A percentile compares a stretch with the other conserved stretches of the same genome.
phyloP scores from a whole-genome alignment of 2,797 vertebrate species.

The Notoglanidium macrostoma region DNA sequence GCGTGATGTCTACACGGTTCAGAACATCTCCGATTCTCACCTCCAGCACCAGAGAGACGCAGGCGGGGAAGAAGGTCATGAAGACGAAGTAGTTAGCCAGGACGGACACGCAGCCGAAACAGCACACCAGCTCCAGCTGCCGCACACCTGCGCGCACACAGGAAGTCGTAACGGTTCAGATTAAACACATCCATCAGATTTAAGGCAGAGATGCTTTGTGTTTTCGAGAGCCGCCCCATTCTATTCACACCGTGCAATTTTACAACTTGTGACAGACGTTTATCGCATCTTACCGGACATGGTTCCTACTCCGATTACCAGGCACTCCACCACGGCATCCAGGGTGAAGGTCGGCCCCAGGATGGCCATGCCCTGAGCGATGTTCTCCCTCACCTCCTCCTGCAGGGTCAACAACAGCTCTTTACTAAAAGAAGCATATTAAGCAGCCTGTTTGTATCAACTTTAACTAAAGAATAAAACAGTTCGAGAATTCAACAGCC shows the following conservation, averaged over 20 bases:
- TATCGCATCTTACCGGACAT: constrained; percentile 85
- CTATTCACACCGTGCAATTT: background rate
- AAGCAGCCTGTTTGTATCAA: background rate
- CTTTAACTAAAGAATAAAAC: background rate
- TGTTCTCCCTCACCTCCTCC: constrained; percentile 98
- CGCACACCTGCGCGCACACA: constrained; percentile 81
- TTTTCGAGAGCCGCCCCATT: background rate
- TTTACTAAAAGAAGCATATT: background rate
- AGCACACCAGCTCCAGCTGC: constrained; percentile 97
- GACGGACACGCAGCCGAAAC: constrained; percentile 97
- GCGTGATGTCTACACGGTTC: background rate
- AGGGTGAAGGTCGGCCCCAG: constrained; percentile 94
- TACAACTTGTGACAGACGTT: too few relatives aligned
- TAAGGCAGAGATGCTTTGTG: background rate
- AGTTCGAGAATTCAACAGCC: too few relatives aligned
- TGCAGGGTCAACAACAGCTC: constrained; percentile 57
- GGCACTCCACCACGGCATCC: constrained; percentile 93
- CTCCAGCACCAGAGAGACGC: constrained; percentile 94
- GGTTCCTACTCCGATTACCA: constrained; percentile 96
- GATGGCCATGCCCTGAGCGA: constrained; percentile 94
- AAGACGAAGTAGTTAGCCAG: constrained; percentile 98
- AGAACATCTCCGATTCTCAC: constrained; percentile 70
- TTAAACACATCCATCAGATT: background rate
- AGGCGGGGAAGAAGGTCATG: constrained; percentile 98
- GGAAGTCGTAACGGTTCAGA: background rate